phyloP scores from a whole-genome alignment of 2,797 vertebrate species.

The Delichon dasypus region DNA sequence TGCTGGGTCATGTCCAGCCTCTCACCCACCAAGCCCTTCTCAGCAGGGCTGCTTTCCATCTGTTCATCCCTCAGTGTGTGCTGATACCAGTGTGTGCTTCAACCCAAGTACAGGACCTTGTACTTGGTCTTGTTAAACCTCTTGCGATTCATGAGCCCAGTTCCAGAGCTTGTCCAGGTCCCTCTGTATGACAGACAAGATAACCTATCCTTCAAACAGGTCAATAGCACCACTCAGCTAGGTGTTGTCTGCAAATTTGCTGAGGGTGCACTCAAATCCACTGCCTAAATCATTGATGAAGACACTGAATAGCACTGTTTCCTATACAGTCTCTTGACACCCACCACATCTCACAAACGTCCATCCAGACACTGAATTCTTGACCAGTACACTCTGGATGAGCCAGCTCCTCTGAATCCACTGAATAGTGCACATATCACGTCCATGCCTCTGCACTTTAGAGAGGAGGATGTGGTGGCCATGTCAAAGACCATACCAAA shows the following conservation, averaged over 20 bases:
- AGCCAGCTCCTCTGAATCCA: background rate
- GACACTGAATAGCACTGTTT: background rate
- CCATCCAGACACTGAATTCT: background rate
- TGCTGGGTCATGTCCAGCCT: background rate
- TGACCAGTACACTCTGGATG: background rate
- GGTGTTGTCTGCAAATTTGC: background rate
- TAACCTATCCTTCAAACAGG: background rate
- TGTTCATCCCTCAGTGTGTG: accelerated
- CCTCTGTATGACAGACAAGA: background rate
- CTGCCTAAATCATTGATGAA: background rate
- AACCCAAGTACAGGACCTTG: background rate
- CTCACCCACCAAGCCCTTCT: background rate
- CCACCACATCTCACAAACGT: background rate
- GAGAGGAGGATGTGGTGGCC: background rate
- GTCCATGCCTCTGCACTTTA: background rate
- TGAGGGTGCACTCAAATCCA: background rate
- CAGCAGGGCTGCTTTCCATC: background rate
- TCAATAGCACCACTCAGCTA: background rate
- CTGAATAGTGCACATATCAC: too few relatives aligned
- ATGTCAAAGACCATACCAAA: background rate
- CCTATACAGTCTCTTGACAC: background rate
- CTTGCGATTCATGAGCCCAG: too few relatives aligned
- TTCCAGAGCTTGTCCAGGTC: accelerated
- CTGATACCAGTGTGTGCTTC: background rate
- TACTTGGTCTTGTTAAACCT: background rate